These are phyloP conservation scores for Mythimna lalbum DNA, from an alignment of 2,888 invertebrate species.

Conservation along the genomic window DNA sequence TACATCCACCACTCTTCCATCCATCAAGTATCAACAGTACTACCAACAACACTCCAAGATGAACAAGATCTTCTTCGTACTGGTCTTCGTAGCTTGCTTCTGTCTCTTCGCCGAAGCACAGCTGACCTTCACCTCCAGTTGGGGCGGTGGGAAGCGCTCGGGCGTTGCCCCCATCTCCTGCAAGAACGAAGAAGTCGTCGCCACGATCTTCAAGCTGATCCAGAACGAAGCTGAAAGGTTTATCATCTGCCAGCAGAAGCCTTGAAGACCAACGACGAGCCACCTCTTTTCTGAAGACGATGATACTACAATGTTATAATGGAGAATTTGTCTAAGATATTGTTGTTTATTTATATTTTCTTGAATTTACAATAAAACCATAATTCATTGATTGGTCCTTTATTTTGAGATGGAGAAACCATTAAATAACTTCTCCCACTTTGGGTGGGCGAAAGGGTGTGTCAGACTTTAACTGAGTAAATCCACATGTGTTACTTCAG, in stretches of 20 bases:
- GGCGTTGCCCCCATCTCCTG: constrained; percentile 73
- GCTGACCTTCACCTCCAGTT: constrained; percentile 90
- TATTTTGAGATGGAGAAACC: too few species aligned
- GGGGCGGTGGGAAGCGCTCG: constrained; percentile 85
- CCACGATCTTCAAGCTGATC: constrained; percentile 81
- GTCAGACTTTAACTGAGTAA: too few species aligned
- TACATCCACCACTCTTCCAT: constrained; percentile 9
- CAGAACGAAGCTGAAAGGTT: constrained; percentile 87
- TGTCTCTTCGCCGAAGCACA: constrained; percentile 82
- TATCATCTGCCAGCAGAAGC: constrained; percentile 84
- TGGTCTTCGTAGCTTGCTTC: constrained; percentile 76
- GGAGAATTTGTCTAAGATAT: constrained; percentile 14
- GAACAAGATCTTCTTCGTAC: constrained; percentile 74
- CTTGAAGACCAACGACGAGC: constrained; percentile 65
- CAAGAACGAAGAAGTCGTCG: constrained; percentile 80
- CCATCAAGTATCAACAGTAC: constrained; percentile 16
- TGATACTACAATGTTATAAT: constrained; percentile 24
- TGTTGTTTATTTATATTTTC: constrained; percentile 28
- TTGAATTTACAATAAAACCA: constrained; percentile 35
- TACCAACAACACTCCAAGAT: constrained; percentile 63
- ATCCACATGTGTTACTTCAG: too few species aligned
- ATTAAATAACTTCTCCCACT: too few species aligned
- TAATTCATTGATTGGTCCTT: background rate
- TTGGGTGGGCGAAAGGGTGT: too few species aligned
- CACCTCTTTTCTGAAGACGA: constrained; percentile 1